Evolutionary conservation across 2,888 invertebrate species (phyloP).

Genomic region (Lithophane semibrunnea): DNA sequence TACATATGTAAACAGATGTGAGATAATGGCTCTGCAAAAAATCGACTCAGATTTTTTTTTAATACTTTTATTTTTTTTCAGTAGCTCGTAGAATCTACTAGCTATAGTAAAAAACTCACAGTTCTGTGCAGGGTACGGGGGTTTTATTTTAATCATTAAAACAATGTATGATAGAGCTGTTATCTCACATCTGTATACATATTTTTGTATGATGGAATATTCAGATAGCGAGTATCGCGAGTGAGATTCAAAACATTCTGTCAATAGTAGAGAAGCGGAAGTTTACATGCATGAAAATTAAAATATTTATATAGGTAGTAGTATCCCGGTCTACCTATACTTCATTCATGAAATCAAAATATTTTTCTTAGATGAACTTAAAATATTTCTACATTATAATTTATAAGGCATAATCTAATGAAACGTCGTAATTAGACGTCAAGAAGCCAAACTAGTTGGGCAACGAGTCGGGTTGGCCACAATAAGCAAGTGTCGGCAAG

Average conservation of each 20-base stretch:
- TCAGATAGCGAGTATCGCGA: not conserved
- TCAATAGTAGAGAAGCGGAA: constrained; percentile 2
- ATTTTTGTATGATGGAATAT: constrained; percentile 18
- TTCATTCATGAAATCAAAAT: not conserved
- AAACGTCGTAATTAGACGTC: constrained; percentile 86
- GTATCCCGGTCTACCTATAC: not conserved
- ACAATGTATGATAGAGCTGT: not conserved
- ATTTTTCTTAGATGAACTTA: constrained; percentile 35
- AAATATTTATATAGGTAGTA: not conserved
- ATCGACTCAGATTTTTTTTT: not conserved
- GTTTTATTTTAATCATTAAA: constrained; percentile 15
- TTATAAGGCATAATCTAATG: constrained; percentile 78
- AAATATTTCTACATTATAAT: constrained; percentile 73
- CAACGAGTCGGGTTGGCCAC: constrained; percentile 86
- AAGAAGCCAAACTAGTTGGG: constrained; percentile 87
- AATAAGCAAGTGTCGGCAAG: constrained; percentile 89
- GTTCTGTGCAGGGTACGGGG: not conserved
- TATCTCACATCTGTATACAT: constrained; percentile 18
- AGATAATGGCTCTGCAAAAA: constrained; percentile 4
- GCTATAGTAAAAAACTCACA: not conserved
- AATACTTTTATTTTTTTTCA: not conserved
- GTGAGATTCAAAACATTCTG: constrained; percentile 2
- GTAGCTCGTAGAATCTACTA: not conserved
- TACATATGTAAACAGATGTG: constrained; percentile 12
- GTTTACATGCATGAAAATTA: not conserved